Conservation (phyloP, 2,113 vertebrate genomes). For the Cololabis saira region DNA sequence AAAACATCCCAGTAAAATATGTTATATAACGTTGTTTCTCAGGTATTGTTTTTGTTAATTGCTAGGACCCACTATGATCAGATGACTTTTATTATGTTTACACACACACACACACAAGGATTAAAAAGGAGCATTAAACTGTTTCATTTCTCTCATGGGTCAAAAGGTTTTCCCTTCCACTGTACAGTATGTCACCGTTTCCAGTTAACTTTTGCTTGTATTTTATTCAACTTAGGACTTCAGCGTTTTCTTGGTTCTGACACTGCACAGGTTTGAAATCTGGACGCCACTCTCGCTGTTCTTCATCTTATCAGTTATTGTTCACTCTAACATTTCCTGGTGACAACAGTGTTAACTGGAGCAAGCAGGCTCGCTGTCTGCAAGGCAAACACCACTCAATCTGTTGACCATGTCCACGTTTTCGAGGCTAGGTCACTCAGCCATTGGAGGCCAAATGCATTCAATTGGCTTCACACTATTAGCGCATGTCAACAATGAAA, state of each 20-base stretch:
- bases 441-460: slow-evolving; percentile 70
- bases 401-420: slow-evolving; percentile 71
- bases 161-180: neutral
- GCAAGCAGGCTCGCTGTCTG: slow-evolving; percentile 49
- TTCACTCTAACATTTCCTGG: slow-evolving; percentile 79
- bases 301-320: slow-evolving; percentile 68
- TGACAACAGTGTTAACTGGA: slow-evolving; percentile 75
- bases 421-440: slow-evolving; percentile 69
- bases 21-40: no score
- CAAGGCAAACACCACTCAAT: slow-evolving; percentile 77
- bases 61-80: no score
- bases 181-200: neutral
- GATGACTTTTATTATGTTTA: no score
- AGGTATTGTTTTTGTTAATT: no score
- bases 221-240: neutral
- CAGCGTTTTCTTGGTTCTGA: neutral
- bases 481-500: slow-evolving; percentile 73
- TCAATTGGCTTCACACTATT: slow-evolving; percentile 79
- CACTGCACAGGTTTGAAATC: slow-evolving; percentile 19
- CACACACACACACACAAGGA: no score
- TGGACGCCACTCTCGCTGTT: slow-evolving; percentile 26
- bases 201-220: neutral
- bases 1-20: no score
- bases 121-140: neutral
- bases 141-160: neutral